These are phyloP conservation scores for Drosophila truncata DNA, from an alignment of 1,140 invertebrate genomes.

Conservation along the genomic window DNA sequence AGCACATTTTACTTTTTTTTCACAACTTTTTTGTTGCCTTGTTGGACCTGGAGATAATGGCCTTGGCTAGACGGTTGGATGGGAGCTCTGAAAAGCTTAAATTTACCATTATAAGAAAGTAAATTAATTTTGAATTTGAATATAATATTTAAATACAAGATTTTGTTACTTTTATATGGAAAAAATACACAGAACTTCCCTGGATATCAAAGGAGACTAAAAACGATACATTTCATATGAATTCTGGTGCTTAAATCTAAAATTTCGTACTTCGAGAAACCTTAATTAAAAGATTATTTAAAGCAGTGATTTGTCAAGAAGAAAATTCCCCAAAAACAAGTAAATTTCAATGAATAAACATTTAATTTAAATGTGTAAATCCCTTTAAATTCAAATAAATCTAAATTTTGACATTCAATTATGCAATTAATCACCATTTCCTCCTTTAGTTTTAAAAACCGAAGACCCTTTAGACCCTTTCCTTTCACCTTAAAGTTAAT, in stretches of 20 bases:
- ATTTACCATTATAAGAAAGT: neutral
- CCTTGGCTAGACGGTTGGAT: neutral
- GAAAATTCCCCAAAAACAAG: neutral
- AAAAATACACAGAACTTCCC: neutral
- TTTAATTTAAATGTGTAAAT: neutral
- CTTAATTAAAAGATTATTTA: too few species aligned
- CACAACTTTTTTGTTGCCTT: conserved; percentile 1
- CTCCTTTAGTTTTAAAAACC: too few species aligned
- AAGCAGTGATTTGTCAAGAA: too few species aligned
- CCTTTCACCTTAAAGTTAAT: conserved; percentile 1
- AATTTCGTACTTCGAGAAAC: too few species aligned
- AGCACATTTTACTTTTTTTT: conserved; percentile 25
- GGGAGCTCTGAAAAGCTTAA: neutral
- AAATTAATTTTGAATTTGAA: neutral
- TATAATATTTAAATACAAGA: neutral
- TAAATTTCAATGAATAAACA: too few species aligned
- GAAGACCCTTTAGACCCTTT: neutral
- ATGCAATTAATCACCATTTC: conserved; percentile 2
- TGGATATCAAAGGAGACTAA: neutral
- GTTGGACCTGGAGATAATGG: neutral
- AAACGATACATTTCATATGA: too few species aligned
- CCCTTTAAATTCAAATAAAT: neutral
- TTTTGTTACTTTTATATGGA: neutral
- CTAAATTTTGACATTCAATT: too few species aligned
- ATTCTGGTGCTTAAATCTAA: too few species aligned